Conservation (phyloP, 2,888 invertebrate genomes). For the Lasioglossum villosulum region DNA sequence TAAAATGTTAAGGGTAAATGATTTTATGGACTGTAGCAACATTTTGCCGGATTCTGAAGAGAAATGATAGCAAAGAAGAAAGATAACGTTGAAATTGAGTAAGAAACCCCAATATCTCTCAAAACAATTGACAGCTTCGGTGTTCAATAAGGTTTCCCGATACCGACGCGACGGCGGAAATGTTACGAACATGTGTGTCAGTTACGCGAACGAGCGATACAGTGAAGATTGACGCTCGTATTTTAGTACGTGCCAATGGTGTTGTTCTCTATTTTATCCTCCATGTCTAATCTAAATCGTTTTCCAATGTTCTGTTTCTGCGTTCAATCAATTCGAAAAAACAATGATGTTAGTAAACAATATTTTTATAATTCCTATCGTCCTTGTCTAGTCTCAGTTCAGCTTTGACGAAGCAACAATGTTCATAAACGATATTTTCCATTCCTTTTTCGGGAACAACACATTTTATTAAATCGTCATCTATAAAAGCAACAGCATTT, state of each 20-base stretch:
- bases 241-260: conserved; percentile 17
- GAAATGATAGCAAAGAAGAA: neutral
- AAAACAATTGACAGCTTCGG: conserved; percentile 32
- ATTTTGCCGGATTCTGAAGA: neutral
- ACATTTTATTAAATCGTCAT: too few species aligned
- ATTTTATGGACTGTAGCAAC: conserved; percentile 15
- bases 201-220: conserved; percentile 5
- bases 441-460: neutral
- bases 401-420: neutral
- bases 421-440: neutral
- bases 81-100: conserved; percentile 12
- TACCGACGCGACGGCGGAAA: conserved; percentile 10
- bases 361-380: neutral
- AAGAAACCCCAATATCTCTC: conserved; percentile 32
- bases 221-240: conserved; percentile 21
- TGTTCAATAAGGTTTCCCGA: conserved; percentile 32
- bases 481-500: too few species aligned
- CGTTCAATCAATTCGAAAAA: neutral
- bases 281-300: conserved; percentile 1
- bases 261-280: neutral
- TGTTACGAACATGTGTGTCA: conserved; percentile 28
- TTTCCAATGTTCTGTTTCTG: neutral
- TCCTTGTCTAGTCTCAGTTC: neutral
- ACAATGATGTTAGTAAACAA: neutral
- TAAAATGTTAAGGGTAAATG: neutral